Percentiles rank a stretch among this genome's conserved stretches.
Conservation (phyloP, 2,888 invertebrate species). For the Yponomeuta sedellus region DNA sequence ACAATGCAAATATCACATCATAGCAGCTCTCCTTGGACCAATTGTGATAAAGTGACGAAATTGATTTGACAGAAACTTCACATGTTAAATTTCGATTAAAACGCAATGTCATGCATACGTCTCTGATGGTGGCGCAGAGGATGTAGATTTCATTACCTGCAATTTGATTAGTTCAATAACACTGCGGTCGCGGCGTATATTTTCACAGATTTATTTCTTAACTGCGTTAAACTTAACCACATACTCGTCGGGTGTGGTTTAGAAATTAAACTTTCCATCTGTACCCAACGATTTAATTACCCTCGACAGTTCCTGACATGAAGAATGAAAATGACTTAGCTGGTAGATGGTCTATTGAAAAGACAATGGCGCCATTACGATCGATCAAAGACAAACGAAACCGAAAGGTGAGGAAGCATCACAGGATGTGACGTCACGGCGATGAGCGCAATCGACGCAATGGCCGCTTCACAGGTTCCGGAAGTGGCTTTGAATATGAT, state of each 20-base stretch:
- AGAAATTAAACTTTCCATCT: background rate
- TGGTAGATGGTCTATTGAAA: constrained; percentile 11
- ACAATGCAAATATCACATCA: background rate
- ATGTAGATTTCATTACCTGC: no score
- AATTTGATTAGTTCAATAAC: background rate
- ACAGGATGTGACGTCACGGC: constrained; percentile 54
- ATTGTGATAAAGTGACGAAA: background rate
- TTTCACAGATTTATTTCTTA: background rate
- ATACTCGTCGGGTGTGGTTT: background rate
- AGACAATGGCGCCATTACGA: constrained; percentile 53
- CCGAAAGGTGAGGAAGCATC: constrained; percentile 53
- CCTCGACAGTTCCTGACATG: background rate
- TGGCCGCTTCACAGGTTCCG: constrained; percentile 16
- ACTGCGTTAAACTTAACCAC: background rate
- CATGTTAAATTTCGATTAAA: no score
- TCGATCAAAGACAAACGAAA: constrained; percentile 72
- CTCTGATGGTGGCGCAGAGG: no score
- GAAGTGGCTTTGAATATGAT: constrained; percentile 16
- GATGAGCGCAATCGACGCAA: constrained; percentile 12
- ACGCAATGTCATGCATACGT: no score
- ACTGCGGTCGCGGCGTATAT: background rate
- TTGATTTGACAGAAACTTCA: background rate
- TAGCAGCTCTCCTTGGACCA: background rate
- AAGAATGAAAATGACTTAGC: background rate
- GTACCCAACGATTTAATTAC: background rate